Conservation (phyloP, 2,797 vertebrate genomes). For the Eleutherodactylus coqui region DNA sequence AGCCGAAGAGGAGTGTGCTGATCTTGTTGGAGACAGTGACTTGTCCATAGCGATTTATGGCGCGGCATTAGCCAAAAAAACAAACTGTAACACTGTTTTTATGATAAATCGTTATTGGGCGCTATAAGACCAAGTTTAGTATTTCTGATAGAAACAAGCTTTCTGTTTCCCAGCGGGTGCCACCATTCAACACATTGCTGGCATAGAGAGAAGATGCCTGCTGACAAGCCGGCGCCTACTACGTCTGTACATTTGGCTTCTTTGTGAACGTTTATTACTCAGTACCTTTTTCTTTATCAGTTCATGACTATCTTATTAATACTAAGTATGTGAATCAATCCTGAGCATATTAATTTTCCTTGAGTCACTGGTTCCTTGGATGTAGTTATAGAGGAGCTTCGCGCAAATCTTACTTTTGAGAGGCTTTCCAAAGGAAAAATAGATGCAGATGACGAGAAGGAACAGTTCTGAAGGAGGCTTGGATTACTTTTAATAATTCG, state of each 20-base stretch:
- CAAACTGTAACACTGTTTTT: neutral
- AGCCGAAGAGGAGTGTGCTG: neutral
- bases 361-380: conserved; percentile 61
- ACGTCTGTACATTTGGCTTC: neutral
- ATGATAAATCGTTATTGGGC: neutral
- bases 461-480: conserved; percentile 56
- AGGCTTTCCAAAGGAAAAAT: conserved; percentile 61
- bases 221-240: neutral
- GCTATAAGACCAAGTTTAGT: neutral
- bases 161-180: neutral
- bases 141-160: neutral
- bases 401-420: conserved; percentile 28
- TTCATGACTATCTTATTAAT: conserved; percentile 31
- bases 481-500: conserved; percentile 56
- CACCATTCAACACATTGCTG: conserved; percentile 13
- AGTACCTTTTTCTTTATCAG: conserved; percentile 15
- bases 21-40: neutral
- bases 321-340: conserved; percentile 12
- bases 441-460: conserved; percentile 57
- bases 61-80: neutral
- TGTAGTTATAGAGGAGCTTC: conserved; percentile 37
- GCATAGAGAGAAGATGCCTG: conserved; percentile 18
- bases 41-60: neutral
- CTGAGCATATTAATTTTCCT: conserved; percentile 51
- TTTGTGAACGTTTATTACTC: neutral